Base-by-base conservation (phyloP, 1,140 invertebrate genomes). In the Panagrolaimus sp. region DNA sequence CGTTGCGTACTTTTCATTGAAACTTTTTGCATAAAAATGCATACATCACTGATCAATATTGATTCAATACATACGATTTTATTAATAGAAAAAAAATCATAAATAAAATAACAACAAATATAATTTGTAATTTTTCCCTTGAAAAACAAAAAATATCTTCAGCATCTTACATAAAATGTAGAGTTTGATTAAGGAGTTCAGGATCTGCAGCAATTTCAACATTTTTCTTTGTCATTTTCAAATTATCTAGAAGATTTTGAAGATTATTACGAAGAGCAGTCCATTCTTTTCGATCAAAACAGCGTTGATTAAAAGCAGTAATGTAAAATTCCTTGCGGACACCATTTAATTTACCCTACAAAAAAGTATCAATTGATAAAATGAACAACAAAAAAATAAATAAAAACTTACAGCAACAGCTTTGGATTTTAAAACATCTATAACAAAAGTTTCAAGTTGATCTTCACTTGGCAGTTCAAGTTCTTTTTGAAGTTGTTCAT, bases 301-400 rank as follows among this genome's bases (percentile, higher is more conserved):
- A 46, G 52, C 79, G 77, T 52, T 81, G 69, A 63, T 83, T 76
- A 58, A 72, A 81, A 52, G 72, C 68, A 17, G 62, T 75, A 45
- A 81, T 73, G 26, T 78, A 26, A 17, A 81, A 73, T 67, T 72
- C 66, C n/a, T 66, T 68, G 14, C 69, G 63, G 38, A 71, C 63
- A 43, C 81, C 78, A 63, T 81, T 79, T 28, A 81, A 76, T 67
- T 81, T 81, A 15, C 81, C 79, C 79, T 83, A 67, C 14, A 76
- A 80, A 65, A 26, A 24, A 38, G n/a, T 5, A 63, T 7, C 14
- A 1, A 24, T 69, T 32, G 7, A 73, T 24, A 64, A 74, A 32
- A 47, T 12, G 17, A 17, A 8, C 6, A 43, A 66, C 14, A 38
- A 17, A 26, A 10, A 32, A 44, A 68, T 10, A 68, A 12, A 71